These are phyloP conservation scores for Saguinus midas DNA, from an alignment of 2,113 vertebrate genomes.

Conservation along the genomic window DNA sequence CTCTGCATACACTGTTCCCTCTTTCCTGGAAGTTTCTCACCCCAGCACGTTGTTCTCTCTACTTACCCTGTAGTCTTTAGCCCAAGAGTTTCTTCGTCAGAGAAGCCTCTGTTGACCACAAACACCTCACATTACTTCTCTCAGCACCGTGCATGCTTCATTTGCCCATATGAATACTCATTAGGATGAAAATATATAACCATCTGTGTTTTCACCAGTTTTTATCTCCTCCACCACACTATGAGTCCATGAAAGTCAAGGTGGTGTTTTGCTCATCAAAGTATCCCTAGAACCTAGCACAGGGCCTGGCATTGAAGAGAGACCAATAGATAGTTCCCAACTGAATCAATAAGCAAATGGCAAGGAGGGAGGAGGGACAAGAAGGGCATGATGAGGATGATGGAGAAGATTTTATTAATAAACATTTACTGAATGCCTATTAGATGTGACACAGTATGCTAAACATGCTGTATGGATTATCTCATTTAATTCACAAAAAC, in stretches of 20 bases:
- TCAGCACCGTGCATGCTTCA: neutral
- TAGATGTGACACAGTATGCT: too few relatives aligned
- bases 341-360: neutral
- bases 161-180: neutral
- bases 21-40: neutral
- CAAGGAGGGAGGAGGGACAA: neutral
- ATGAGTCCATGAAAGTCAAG: neutral
- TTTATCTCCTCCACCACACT: neutral
- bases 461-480: neutral
- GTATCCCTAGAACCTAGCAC: neutral
- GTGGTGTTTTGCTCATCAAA: neutral
- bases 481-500: neutral
- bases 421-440: neutral
- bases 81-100: neutral
- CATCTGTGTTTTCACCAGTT: neutral
- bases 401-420: neutral
- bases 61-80: neutral
- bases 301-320: neutral
- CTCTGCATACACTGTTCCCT: neutral
- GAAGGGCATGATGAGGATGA: neutral
- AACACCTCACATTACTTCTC: neutral
- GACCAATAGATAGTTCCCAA: neutral
- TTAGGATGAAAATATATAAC: neutral
- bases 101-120: neutral
- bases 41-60: neutral